phyloP scores from a whole-genome alignment of 2,888 invertebrate genomes.

The Cephalotes varians region DNA sequence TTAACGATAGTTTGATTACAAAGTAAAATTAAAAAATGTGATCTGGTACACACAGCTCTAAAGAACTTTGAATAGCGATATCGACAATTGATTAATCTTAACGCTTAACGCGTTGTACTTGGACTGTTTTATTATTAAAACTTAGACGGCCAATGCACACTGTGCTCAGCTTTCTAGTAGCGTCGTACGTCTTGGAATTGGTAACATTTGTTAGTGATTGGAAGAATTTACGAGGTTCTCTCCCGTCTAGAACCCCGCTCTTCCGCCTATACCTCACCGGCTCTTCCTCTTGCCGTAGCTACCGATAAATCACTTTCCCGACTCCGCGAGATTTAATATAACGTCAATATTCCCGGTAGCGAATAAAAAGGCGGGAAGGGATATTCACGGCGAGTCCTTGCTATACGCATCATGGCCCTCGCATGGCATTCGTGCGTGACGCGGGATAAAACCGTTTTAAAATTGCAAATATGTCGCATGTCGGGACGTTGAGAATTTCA shows the following conservation, averaged over 20 bases:
- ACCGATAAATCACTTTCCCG: constrained; percentile 78
- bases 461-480: constrained; percentile 53
- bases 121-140: constrained; percentile 44
- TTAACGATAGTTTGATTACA: background rate
- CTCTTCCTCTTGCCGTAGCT: constrained; percentile 47
- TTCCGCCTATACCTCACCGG: constrained; percentile 44
- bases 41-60: background rate
- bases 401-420: constrained; percentile 38
- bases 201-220: constrained; percentile 79
- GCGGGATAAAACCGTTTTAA: constrained; percentile 46
- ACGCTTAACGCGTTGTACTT: constrained; percentile 6
- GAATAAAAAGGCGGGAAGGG: constrained; percentile 65
- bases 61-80: background rate
- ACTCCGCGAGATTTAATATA: constrained; percentile 76
- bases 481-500: constrained; percentile 30
- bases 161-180: constrained; percentile 35
- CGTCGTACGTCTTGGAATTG: constrained; percentile 65
- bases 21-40: background rate
- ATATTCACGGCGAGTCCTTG: constrained; percentile 43
- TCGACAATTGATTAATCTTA: constrained; percentile 15
- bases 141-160: constrained; percentile 29
- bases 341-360: constrained; percentile 74
- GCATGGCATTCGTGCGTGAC: constrained; percentile 35
- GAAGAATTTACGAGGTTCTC: constrained; percentile 77
- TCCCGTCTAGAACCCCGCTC: constrained; percentile 49